Conservation (phyloP, 2,888 invertebrate species). For the Lepidocyrtoides sp. region DNA sequence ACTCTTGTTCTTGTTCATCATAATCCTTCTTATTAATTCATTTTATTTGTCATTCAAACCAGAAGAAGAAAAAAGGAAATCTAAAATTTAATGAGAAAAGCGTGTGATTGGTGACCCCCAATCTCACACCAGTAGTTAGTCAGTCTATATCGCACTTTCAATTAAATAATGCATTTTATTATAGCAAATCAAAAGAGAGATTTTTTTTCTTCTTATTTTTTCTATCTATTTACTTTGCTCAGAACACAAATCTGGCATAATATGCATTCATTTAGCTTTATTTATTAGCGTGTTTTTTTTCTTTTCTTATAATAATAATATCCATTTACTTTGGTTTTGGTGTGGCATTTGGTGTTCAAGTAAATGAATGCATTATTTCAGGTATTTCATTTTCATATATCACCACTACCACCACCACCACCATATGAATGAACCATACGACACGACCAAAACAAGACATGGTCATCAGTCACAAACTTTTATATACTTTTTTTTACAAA, state of each 20-base stretch:
- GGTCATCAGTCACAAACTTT: background rate
- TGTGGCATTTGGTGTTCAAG: no score
- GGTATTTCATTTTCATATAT: slow-evolving; percentile 28
- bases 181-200: slow-evolving; percentile 16
- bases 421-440: background rate
- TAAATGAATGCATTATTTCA: background rate
- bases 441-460: background rate
- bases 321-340: background rate
- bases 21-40: slow-evolving; percentile 37
- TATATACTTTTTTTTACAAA: background rate
- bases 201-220: background rate
- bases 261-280: slow-evolving; percentile 24
- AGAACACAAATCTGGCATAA: background rate
- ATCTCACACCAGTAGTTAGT: background rate
- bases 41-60: slow-evolving; percentile 28
- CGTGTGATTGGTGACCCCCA: slow-evolving; percentile 60
- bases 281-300: slow-evolving; percentile 10
- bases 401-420: background rate
- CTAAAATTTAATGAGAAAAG: slow-evolving; percentile 21
- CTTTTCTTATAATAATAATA: no score
- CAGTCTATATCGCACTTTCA: background rate
- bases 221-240: no score
- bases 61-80: slow-evolving; percentile 6
- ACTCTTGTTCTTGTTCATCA: background rate
- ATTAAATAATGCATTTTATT: background rate